Conservation (phyloP, 2,888 invertebrate genomes). For the Reticulitermes lucifugus region DNA sequence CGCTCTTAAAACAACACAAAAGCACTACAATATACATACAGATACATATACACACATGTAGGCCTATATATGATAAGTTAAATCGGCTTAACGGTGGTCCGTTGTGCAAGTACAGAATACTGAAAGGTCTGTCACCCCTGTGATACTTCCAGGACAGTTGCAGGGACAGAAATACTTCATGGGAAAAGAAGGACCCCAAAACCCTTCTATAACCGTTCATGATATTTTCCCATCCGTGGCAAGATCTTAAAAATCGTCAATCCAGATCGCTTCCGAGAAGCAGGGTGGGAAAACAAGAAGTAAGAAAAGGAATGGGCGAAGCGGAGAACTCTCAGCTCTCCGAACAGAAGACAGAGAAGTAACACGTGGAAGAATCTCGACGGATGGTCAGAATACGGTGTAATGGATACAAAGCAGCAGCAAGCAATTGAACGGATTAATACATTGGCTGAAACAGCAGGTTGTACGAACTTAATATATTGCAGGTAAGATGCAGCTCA, state of each 20-base stretch:
- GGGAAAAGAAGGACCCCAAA: slow-evolving; percentile 19
- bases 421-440: too few species aligned
- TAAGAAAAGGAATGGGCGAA: not conserved
- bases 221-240: slow-evolving; percentile 40
- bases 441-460: not conserved
- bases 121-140: not conserved
- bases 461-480: not conserved
- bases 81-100: too few species aligned
- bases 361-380: not conserved
- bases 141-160: not conserved
- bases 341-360: not conserved
- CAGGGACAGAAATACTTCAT: slow-evolving; percentile 31
- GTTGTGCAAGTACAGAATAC: not conserved
- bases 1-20: too few species aligned
- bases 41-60: too few species aligned
- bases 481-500: not conserved
- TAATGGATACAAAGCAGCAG: slow-evolving; percentile 8
- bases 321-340: not conserved
- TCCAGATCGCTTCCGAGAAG: slow-evolving; percentile 35
- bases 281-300: slow-evolving; percentile 5
- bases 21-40: too few species aligned
- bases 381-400: not conserved
- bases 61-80: too few species aligned
- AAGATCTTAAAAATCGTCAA: slow-evolving; percentile 46
- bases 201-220: slow-evolving; percentile 13